Evolutionary conservation across 2,888 invertebrate genomes (phyloP).

Genomic region (Protodeltote pygarga): DNA sequence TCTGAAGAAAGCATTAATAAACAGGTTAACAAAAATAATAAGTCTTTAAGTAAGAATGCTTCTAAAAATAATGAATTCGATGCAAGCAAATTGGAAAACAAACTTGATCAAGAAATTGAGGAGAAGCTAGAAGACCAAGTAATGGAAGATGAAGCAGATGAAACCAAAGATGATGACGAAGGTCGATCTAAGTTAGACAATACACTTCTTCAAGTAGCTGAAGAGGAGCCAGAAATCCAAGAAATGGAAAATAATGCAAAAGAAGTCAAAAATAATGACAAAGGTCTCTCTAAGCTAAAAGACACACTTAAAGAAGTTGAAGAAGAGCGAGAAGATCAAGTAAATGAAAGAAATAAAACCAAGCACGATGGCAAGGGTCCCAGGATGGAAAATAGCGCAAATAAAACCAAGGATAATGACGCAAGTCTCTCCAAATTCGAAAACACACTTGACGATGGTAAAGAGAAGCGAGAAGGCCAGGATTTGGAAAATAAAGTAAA

Average conservation of each 20-base stretch:
- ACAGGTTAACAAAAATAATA: conserved; percentile 4
- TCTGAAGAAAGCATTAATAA: conserved; percentile 20
- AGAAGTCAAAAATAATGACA: conserved; percentile 9
- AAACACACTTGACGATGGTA: conserved; percentile 13
- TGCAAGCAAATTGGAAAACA: conserved; percentile 1
- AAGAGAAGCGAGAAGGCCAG: conserved; percentile 2
- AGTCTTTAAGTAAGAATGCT: conserved; percentile 5
- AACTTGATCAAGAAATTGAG: too few relatives aligned
- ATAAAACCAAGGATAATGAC: conserved; percentile 15
- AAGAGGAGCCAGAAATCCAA: conserved; percentile 20
- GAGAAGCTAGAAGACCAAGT: conserved; percentile 1
- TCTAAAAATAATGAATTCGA: conserved; percentile 5
- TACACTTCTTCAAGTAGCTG: too few relatives aligned
- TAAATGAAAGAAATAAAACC: neutral
- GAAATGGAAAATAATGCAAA: conserved; percentile 19
- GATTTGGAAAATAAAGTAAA: conserved; percentile 8
- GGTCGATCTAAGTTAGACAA: too few relatives aligned
- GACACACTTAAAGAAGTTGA: conserved; percentile 14
- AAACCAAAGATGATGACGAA: conserved; percentile 15
- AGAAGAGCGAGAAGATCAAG: conserved; percentile 13
- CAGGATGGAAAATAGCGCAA: conserved; percentile 1
- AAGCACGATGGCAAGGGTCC: neutral
- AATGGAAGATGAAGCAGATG: conserved; percentile 19
- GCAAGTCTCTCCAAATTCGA: conserved; percentile 11
- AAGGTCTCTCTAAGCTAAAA: conserved; percentile 2